A percentile compares a stretch with the other conserved stretches of the same genome.
Evolutionary conservation across 2,113 vertebrate species (phyloP).

Genomic region (Cavia porcellus): DNA sequence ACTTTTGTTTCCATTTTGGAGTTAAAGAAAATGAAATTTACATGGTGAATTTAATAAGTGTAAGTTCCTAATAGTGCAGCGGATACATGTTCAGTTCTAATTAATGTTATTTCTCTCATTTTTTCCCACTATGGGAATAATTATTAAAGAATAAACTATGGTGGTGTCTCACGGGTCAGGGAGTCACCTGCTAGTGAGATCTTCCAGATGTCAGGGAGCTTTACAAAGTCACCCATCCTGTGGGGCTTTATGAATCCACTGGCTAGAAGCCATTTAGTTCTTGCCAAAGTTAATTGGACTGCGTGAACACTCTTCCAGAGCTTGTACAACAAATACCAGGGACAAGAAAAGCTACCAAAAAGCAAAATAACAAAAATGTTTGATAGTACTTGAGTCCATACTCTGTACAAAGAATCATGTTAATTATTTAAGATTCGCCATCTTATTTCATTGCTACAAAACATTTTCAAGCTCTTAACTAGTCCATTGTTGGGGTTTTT

Average conservation of each 20-base stretch:
- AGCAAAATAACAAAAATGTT: constrained; percentile 32
- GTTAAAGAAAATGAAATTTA: neutral
- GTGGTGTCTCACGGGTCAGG: neutral
- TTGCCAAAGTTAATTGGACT: constrained; percentile 61
- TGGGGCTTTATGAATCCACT: neutral
- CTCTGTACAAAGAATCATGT: neutral
- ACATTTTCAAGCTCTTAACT: neutral
- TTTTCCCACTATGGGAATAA: neutral
- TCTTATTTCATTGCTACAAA: neutral
- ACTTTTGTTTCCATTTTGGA: neutral
- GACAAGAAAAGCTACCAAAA: constrained; percentile 24
- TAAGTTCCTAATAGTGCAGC: neutral
- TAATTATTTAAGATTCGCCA: constrained; percentile 29
- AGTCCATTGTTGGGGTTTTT: constrained; percentile 3
- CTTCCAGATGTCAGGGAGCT: neutral
- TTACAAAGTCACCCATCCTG: constrained; percentile 42
- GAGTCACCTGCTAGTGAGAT: neutral
- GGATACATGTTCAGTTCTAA: neutral
- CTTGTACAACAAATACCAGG: constrained; percentile 8
- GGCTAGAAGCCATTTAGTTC: constrained; percentile 30
- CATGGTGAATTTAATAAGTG: neutral
- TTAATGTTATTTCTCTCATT: constrained; percentile 25
- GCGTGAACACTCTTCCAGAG: constrained; percentile 45
- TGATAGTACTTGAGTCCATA: neutral
- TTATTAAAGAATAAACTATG: neutral